Conservation (phyloP, 53 echinoderm and acorn worm species). For the Holothuria scabra region DNA sequence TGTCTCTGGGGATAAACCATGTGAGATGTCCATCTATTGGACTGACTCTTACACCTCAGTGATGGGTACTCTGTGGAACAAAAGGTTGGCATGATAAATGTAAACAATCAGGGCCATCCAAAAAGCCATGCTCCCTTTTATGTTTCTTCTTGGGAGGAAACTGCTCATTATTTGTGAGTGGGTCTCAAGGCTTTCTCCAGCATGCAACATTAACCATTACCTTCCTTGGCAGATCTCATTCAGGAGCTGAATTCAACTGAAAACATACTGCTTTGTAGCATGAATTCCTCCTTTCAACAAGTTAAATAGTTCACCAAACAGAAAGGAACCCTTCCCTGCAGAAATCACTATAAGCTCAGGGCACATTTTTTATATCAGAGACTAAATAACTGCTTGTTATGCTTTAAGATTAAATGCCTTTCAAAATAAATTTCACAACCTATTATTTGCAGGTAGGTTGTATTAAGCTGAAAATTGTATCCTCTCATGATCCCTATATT, state of each 20-base stretch:
- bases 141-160: not conserved
- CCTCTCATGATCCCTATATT: too few relatives aligned
- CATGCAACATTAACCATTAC: conserved; percentile 12
- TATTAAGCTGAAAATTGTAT: too few relatives aligned
- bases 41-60: not conserved
- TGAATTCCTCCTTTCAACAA: not conserved
- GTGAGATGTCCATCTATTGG: not conserved
- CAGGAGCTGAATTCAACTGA: not conserved
- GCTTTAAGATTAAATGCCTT: too few relatives aligned
- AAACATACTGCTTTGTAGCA: too few relatives aligned
- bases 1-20: not conserved
- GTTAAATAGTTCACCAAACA: too few relatives aligned
- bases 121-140: not conserved
- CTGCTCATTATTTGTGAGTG: not conserved
- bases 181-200: conserved; percentile 23
- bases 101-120: conserved; percentile 11
- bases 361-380: too few relatives aligned
- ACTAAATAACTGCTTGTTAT: too few relatives aligned
- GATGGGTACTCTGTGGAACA: not conserved
- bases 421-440: too few relatives aligned
- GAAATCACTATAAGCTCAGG: too few relatives aligned
- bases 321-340: too few relatives aligned
- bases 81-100: conserved; percentile 9
- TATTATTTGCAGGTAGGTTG: too few relatives aligned
- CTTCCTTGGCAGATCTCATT: not conserved